Evolutionary conservation across 2,888 invertebrate genomes (phyloP), one percentile per base, ranked within the genome.

Genomic region (Sepioteuthis lessoniana): DNA sequence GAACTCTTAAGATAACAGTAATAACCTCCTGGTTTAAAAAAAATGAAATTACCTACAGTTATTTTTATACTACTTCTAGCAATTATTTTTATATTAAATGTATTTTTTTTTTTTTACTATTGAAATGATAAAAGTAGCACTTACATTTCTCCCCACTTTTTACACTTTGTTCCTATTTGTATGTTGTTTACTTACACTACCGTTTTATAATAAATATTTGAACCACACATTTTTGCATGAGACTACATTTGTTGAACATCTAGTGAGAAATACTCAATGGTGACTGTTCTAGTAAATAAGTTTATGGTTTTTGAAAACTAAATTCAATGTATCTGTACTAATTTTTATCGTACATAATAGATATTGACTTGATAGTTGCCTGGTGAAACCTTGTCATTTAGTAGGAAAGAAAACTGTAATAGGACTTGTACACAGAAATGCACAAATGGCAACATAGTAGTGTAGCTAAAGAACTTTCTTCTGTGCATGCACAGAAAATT

Each of bases 1-100:
- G 95, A 97, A 97, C 94, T 96, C 97, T 13, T 97, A 96, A 95
- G 76, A 76, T n/a, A 31, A n/a, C 76, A 76, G 5, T 0, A 25
- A 31, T 31, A 28, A 76, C 0, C 31, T 76, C 76, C 3, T n/a
- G 50, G 50, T 3, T 50, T 21, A 50, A 50, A 50, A 8, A 76
- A 76, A 31, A 76, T n/a, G n/a, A n/a, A n/a, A 25, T 28, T 76
- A 76, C 31, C 10, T 76, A 10, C 60, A 76, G 76, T 31, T 31
- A 31, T n/a, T 76, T 76, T 76, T 76, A 31, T 76, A 76, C 31
- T 76, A 31, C 28, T 76, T 60, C 28, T 76, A 76, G 76, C 13
- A n/a, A 31, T 76, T 76, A 76, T 76, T 76, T 76, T 76, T 76
- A n/a, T 76, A 76, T 8, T 76, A 31, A 31, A n/a, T n/a, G n/a